Base-by-base conservation (phyloP, 2,113 vertebrate species). In the Cisticola juncidis region DNA sequence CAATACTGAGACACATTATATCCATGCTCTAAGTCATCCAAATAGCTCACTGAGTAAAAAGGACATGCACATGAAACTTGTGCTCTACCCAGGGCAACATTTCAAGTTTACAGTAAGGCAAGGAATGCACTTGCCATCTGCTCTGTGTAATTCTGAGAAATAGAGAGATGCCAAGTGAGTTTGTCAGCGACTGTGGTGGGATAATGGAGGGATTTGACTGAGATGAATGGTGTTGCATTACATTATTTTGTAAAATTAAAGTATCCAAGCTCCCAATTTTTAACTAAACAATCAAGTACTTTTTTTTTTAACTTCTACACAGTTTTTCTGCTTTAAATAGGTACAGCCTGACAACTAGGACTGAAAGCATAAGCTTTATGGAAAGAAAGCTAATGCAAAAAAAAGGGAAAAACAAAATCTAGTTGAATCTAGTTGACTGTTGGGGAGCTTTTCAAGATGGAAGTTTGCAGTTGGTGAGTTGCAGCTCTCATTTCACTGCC, bases 401-500 rank as follows among this genome's bases (percentile, higher is more conserved):
- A 78, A 36, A 8, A 2, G 25, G 29, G 22, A 38, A 53, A 87
- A 94, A 44, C 6, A 53, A 76, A 65, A 69, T 69, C 40, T 42
- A 38, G 26, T 60, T 68, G 57, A 47, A 24, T 69, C 54, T 68
- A 9, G 11, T 61, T 81, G 38, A 53, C 28, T 66, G 14, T 23
- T 44, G 57, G 19, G 36, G 40, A 60, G 69, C 33, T 35, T 81
- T 92, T 91, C 60, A 54, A 57, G 81, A 73, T 50, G 3, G 23
- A 31, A 60, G 69, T 93, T 82, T 94, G 79, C 68, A 22, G 80
- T 93, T 38, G 35, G 29, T 66, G 31, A 69, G 76, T 61, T 90
- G 86, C 64, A 79, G 73, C 60, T 88, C 80, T 91, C 31, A 25
- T 91, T 86, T 94, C 83, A 33, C 57, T 92, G 89, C 86, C 81